These are phyloP conservation scores for Drosophila neotestacea DNA, from an alignment of 2,888 invertebrate genomes.

Conservation along the genomic window DNA sequence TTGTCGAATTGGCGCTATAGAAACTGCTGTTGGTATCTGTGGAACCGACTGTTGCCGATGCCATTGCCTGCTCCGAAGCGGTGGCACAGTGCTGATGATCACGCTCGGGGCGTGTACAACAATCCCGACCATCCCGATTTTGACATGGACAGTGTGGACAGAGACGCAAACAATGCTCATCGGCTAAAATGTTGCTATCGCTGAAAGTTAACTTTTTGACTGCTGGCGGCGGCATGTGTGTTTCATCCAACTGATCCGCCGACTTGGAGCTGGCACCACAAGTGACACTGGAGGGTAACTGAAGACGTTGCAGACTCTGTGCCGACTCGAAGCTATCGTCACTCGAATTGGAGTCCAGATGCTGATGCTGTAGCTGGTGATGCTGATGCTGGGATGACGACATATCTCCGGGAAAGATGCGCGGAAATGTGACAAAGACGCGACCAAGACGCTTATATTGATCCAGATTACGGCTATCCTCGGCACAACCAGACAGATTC, in stretches of 20 bases:
- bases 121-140: conserved; percentile 60
- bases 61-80: background rate
- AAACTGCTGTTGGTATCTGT: conserved; percentile 84
- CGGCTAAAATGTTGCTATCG: conserved; percentile 84
- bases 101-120: conserved; percentile 79
- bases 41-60: conserved; percentile 63
- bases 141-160: conserved; percentile 84
- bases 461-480: conserved; percentile 87
- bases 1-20: conserved; percentile 84
- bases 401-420: conserved; percentile 72
- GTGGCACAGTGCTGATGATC: conserved; percentile 70
- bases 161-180: conserved; percentile 75
- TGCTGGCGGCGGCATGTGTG: conserved; percentile 53
- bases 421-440: conserved; percentile 85
- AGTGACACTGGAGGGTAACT: conserved; percentile 42
- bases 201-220: conserved; percentile 84
- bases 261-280: conserved; percentile 85
- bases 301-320: conserved; percentile 72
- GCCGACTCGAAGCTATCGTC: conserved; percentile 82
- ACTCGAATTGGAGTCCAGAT: conserved; percentile 86
- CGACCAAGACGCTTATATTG: conserved; percentile 87
- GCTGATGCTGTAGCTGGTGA: conserved; percentile 67
- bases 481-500: conserved; percentile 88
- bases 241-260: conserved; percentile 87
- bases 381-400: conserved; percentile 82